phyloP scores from a whole-genome alignment of 2,113 vertebrate genomes.

The Onychorhynchus coronatus region DNA sequence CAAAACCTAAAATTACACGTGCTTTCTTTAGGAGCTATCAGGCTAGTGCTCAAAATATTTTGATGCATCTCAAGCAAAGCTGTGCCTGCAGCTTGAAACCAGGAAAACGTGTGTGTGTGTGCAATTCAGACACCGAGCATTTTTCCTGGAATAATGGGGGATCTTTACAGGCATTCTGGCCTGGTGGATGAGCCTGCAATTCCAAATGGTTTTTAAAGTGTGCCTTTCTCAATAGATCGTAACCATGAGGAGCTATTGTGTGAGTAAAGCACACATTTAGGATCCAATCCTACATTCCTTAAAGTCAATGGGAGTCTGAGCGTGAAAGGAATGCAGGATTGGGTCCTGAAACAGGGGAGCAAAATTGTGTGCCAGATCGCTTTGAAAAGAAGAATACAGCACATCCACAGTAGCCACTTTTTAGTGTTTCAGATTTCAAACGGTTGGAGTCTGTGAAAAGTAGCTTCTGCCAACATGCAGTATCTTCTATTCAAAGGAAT shows the following conservation, averaged over 20 bases:
- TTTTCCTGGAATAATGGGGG: slow-evolving; percentile 31
- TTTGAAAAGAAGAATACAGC: slow-evolving; percentile 64
- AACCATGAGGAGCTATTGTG: slow-evolving; percentile 58
- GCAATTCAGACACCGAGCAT: background rate
- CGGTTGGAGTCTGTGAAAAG: slow-evolving; percentile 41
- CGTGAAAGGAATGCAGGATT: slow-evolving; percentile 63
- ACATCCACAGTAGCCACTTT: slow-evolving; percentile 58
- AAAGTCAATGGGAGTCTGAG: slow-evolving; percentile 63
- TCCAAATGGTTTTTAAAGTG: slow-evolving; percentile 64
- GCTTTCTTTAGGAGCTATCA: slow-evolving; percentile 23
- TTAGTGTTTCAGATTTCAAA: slow-evolving; percentile 64
- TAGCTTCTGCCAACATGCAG: slow-evolving; percentile 58
- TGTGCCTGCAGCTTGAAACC: slow-evolving; percentile 10
- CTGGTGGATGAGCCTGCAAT: slow-evolving; percentile 45
- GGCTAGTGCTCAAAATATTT: slow-evolving; percentile 51
- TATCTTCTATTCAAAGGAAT: slow-evolving; percentile 55
- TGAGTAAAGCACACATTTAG: slow-evolving; percentile 56
- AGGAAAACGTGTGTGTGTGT: background rate
- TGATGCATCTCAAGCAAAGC: slow-evolving; percentile 47
- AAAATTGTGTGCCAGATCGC: slow-evolving; percentile 54
- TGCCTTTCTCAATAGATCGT: slow-evolving; percentile 51
- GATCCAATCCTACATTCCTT: slow-evolving; percentile 63
- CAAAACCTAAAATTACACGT: background rate
- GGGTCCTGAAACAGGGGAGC: slow-evolving; percentile 47
- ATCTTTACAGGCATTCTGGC: slow-evolving; percentile 48